Conservation (phyloP, 2,888 invertebrate genomes). For the Aricia artaxerxes region DNA sequence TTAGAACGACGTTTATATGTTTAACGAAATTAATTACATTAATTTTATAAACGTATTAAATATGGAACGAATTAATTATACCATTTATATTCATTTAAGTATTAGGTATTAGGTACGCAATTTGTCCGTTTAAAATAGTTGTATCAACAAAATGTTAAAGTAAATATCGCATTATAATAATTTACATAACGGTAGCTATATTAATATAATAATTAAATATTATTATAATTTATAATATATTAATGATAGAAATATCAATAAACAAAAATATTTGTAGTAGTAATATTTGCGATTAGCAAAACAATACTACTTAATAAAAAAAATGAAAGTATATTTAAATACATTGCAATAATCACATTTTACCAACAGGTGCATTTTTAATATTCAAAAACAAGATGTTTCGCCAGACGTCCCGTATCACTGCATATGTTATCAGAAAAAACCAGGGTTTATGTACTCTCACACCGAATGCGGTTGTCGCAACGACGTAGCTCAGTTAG, state of each 20-base stretch:
- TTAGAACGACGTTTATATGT: conserved; percentile 2
- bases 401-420: conserved; percentile 21
- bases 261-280: not conserved
- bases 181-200: not conserved
- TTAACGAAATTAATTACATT: not conserved
- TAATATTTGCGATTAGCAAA: not conserved
- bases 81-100: conserved; percentile 4
- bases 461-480: not conserved
- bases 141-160: not conserved
- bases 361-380: conserved; percentile 24
- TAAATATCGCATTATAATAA: not conserved
- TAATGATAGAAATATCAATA: not conserved
- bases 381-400: conserved; percentile 20
- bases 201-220: not conserved
- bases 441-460: not conserved
- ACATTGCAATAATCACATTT: not conserved
- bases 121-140: not conserved
- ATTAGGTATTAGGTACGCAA: not conserved
- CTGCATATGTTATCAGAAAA: conserved; percentile 24
- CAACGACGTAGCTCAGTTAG: not conserved
- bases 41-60: conserved; percentile 6
- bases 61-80: not conserved
- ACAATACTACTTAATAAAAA: not conserved
- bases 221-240: not conserved
- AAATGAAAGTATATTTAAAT: no score